A percentile compares a stretch with the other conserved stretches of the same genome.
Conservation (phyloP, 37 sponge, comb jelly and placozoan genomes). For the Hexactinellida sp. region DNA sequence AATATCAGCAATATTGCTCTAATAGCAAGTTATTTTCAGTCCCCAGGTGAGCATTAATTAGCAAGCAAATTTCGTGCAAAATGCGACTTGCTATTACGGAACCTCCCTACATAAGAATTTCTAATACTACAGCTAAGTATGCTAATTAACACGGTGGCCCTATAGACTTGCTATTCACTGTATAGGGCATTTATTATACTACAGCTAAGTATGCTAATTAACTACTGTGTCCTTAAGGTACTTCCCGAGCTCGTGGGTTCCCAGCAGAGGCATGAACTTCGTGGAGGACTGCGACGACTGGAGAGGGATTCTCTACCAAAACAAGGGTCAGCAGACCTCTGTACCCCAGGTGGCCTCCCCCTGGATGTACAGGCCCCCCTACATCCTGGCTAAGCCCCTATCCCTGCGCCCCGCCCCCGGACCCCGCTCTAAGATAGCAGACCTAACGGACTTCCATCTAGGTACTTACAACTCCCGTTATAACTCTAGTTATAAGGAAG, state of each 20-base stretch:
- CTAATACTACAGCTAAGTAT: too few species aligned
- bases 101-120: too few species aligned
- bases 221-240: background rate
- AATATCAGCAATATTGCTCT: too few species aligned
- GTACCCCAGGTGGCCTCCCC: background rate
- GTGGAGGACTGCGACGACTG: background rate
- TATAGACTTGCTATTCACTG: too few species aligned
- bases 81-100: too few species aligned
- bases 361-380: background rate
- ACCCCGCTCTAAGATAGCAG: background rate
- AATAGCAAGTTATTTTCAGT: too few species aligned
- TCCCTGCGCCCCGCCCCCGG: background rate
- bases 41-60: too few species aligned
- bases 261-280: background rate
- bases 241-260: background rate
- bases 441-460: background rate
- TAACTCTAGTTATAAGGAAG: background rate
- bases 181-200: background rate
- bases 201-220: background rate
- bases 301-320: background rate
- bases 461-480: background rate
- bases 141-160: too few species aligned
- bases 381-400: background rate
- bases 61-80: too few species aligned
- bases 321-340: background rate